A percentile compares a stretch with the other conserved stretches of the same genome.
Evolutionary conservation across 2,797 vertebrate species (phyloP).

Genomic region (Oreortyx pictus): DNA sequence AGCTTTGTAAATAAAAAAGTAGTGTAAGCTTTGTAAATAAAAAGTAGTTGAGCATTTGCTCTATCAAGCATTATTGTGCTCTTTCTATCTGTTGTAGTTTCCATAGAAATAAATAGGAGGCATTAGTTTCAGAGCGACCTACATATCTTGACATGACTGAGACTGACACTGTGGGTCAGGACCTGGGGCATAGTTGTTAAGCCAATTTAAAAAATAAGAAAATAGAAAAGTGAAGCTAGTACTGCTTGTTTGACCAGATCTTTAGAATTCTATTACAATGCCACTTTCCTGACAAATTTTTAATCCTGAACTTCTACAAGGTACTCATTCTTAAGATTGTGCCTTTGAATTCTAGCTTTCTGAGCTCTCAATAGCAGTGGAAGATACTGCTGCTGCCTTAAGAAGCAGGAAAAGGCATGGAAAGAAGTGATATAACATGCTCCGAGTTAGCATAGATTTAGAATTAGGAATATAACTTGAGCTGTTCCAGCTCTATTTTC

Average conservation of each 20-base stretch:
- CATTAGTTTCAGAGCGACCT: background rate
- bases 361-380: background rate
- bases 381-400: background rate
- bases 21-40: too few species aligned
- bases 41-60: too few species aligned
- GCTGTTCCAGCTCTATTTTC: background rate
- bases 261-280: background rate
- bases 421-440: background rate
- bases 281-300: background rate
- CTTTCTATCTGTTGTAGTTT: background rate
- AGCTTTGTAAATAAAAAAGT: too few species aligned
- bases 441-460: background rate
- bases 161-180: background rate
- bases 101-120: background rate
- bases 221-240: background rate
- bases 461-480: background rate
- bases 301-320: background rate
- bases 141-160: background rate
- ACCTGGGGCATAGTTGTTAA: background rate
- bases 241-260: background rate
- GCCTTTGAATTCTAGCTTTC: background rate
- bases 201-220: slow-evolving; percentile 19
- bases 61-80: background rate
- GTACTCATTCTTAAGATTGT: background rate
- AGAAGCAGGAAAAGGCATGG: background rate